Evolutionary conservation across 2,888 invertebrate species (phyloP), one percentile per base, ranked within the genome.

Genomic region (Dolichopus griseipennis): DNA sequence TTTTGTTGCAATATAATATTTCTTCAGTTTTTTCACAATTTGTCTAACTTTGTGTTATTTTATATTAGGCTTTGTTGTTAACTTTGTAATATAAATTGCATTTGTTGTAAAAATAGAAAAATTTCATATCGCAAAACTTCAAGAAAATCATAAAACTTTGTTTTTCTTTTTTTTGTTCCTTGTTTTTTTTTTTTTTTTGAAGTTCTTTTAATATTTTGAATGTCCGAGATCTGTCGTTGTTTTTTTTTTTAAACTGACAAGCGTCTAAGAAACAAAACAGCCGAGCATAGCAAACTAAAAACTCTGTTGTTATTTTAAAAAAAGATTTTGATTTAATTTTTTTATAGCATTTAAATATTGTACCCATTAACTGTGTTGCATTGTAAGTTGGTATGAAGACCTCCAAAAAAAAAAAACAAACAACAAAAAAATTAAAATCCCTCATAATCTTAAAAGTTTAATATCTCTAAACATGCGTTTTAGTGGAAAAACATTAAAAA

Each of bases 401-500:
- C 37, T 5, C 12, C 37, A 52, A 52, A 52, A 52, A 52, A 43
- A 2, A 52, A 52, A 52, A 52, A n/a, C 6, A 52, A 9, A 52
- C 6, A 52, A 52, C 15, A 52, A 52, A 52, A 18, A 52, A 18
- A 52, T 15, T 1, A 52, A 52, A 52, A 52, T 52, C 52, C 18
- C 52, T 52, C 52, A 52, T 52, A 52, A 52, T 52, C 52, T 52
- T 6, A 18, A 52, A 52, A 52, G 52, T 52, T 18, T 15, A n/a
- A 52, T 52, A 52, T 15, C 52, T 52, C 2, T n/a, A 27, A 52
- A 52, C 52, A 52, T 52, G 52, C 52, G 52, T 52, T 52, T 52
- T 52, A 52, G 52, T 52, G 52, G 18, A 15, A 52, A 52, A 52
- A 52, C 52, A 52, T 52, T n/a, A 52, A 52, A 52, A 52, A 52